A percentile compares a stretch with the other conserved stretches of the same genome.
phyloP scores from a whole-genome alignment of 2,888 invertebrate species.

The Buathra laborator region DNA sequence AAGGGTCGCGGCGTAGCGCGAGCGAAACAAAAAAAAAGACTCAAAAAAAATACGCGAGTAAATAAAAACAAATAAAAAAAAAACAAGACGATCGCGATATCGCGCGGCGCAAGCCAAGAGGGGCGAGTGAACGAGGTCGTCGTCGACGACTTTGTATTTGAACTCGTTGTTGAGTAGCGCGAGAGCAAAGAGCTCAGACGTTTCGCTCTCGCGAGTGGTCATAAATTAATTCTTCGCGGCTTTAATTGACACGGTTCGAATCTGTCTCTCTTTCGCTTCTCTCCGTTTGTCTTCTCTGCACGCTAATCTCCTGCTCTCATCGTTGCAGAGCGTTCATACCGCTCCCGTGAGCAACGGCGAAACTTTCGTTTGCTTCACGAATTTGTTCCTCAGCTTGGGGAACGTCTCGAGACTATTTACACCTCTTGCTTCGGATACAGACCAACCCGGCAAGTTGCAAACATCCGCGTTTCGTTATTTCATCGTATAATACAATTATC shows the following conservation, averaged over 20 bases:
- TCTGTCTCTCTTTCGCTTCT: conserved; percentile 36
- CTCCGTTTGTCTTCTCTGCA: neutral
- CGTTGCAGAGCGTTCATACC: conserved; percentile 4
- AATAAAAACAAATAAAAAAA: conserved; percentile 16
- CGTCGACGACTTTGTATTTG: conserved; percentile 61
- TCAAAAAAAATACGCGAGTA: conserved; percentile 17
- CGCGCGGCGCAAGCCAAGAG: conserved; percentile 39
- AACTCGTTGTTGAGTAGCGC: conserved; percentile 56
- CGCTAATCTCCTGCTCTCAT: conserved; percentile 13
- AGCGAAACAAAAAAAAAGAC: conserved; percentile 23
- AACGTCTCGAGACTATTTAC: conserved; percentile 62
- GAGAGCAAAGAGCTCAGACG: conserved; percentile 41
- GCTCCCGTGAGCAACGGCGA: conserved; percentile 7
- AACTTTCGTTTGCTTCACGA: conserved; percentile 66
- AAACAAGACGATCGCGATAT: conserved; percentile 50
- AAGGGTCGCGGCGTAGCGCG: conserved; percentile 43
- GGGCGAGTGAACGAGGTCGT: conserved; percentile 56
- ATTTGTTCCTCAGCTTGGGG: conserved; percentile 59
- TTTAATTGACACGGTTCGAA: conserved; percentile 65
- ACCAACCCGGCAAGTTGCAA: conserved; percentile 36
- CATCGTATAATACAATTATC: conserved; percentile 30
- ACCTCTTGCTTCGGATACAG: conserved; percentile 28
- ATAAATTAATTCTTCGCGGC: conserved; percentile 67
- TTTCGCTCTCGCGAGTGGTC: conserved; percentile 48
- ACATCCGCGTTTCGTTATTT: conserved; percentile 66